A percentile compares a stretch with the other conserved stretches of the same genome.
Evolutionary conservation across 2,888 invertebrate genomes (phyloP).

Genomic region (Chrysomela aeneicollis): DNA sequence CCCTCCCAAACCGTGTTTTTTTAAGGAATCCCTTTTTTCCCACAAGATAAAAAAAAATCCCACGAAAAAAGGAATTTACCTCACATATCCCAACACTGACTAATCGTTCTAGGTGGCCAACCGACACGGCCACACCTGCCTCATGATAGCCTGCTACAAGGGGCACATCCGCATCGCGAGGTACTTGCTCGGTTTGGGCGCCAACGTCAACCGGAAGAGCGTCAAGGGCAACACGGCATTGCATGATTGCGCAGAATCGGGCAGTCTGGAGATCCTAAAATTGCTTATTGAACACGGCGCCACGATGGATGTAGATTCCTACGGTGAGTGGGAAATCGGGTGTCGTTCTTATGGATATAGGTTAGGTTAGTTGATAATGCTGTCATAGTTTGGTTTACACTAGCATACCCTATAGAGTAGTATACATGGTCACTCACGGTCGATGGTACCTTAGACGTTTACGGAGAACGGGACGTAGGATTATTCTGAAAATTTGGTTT

Average conservation of each 20-base stretch:
- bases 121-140: slow-evolving; percentile 93
- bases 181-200: slow-evolving; percentile 85
- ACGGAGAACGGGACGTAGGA: no score
- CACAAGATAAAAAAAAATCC: no score
- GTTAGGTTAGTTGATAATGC: no score
- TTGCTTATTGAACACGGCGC: slow-evolving; percentile 88
- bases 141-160: slow-evolving; percentile 98
- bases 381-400: no score
- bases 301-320: slow-evolving; percentile 92
- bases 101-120: slow-evolving; percentile 16
- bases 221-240: slow-evolving; percentile 95
- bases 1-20: no score
- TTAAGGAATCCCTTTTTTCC: no score
- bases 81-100: no score
- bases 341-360: background rate
- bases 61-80: no score
- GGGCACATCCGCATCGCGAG: slow-evolving; percentile 91
- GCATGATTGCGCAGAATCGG: slow-evolving; percentile 97
- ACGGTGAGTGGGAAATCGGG: slow-evolving; percentile 65
- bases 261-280: slow-evolving; percentile 90
- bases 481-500: no score
- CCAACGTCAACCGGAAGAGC: slow-evolving; percentile 92
- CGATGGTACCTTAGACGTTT: no score
- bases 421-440: no score
- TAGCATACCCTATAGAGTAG: no score